phyloP scores from a whole-genome alignment of 2,113 vertebrate genomes.

The Elgaria multicarinata region DNA sequence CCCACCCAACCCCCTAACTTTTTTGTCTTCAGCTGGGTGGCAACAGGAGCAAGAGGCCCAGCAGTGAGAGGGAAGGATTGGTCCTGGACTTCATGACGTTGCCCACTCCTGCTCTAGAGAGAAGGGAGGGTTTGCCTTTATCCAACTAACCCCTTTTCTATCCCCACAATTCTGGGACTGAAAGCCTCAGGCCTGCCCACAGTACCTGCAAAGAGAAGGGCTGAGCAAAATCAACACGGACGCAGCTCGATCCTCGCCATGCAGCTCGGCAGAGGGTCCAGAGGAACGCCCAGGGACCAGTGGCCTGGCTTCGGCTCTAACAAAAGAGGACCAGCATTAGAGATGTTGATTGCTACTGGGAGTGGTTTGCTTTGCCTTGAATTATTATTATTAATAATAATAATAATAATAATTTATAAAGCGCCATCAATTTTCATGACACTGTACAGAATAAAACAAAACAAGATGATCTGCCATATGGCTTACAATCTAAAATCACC shows the following conservation, averaged over 20 bases:
- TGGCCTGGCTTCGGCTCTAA: constrained; percentile 15
- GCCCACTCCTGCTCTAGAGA: too few relatives aligned
- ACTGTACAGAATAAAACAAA: too few relatives aligned
- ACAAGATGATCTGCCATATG: too few relatives aligned
- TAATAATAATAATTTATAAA: too few relatives aligned
- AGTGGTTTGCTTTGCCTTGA: neutral
- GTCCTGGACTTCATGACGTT: too few relatives aligned
- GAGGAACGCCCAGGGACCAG: constrained; percentile 43
- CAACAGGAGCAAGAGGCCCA: too few relatives aligned
- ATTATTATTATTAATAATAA: too few relatives aligned
- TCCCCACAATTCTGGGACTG: neutral
- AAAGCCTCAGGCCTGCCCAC: accelerated
- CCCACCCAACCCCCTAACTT: too few relatives aligned
- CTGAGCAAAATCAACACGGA: constrained; percentile 86
- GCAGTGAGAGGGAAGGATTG: too few relatives aligned
- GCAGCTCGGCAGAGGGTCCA: constrained; percentile 39
- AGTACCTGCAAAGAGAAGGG: constrained; percentile 90
- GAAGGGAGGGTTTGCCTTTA: neutral
- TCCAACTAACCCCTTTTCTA: neutral
- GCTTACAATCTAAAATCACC: too few relatives aligned
- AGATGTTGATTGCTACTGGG: accelerated
- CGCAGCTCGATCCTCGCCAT: constrained; percentile 63
- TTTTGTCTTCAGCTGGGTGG: too few relatives aligned
- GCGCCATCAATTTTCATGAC: too few relatives aligned
- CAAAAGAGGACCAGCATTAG: accelerated